These are phyloP conservation scores for Dendrocopos noguchii DNA, from an alignment of 2,113 vertebrate genomes.

Conservation along the genomic window DNA sequence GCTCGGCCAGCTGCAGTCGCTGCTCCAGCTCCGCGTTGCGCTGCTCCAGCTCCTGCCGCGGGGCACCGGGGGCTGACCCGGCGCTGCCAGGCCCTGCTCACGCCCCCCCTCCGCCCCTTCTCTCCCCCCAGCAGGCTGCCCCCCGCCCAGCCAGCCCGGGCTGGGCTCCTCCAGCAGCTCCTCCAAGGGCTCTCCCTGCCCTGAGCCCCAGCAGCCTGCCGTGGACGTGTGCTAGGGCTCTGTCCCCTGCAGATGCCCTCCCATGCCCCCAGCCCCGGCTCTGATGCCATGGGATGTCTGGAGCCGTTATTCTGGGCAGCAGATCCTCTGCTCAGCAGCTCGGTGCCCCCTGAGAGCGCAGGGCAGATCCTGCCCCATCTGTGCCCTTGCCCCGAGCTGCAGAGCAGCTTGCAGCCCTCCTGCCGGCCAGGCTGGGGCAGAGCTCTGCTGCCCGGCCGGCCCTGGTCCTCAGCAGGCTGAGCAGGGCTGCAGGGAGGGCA, in stretches of 20 bases:
- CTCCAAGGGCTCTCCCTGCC: not conserved
- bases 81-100: not conserved
- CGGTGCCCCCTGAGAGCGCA: not conserved
- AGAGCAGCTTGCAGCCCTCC: not conserved
- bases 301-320: no score
- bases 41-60: constrained; percentile 85
- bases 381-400: not conserved
- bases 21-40: constrained; percentile 87
- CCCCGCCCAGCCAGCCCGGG: not conserved
- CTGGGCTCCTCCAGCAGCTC: not conserved
- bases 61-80: not conserved
- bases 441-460: not conserved
- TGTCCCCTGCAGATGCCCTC: not conserved
- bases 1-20: constrained; percentile 84
- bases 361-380: not conserved
- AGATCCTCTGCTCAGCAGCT: not conserved
- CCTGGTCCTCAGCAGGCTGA: not conserved
- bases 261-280: accelerated
- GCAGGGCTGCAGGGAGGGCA: not conserved
- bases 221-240: accelerated
- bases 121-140: not conserved
- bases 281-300: not conserved
- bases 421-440: not conserved
- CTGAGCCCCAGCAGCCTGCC: accelerated
- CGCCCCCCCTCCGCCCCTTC: accelerated